A percentile compares a stretch with the other conserved stretches of the same genome.
Conservation (phyloP, 2,113 vertebrate species). For the Seriola quinqueradiata region DNA sequence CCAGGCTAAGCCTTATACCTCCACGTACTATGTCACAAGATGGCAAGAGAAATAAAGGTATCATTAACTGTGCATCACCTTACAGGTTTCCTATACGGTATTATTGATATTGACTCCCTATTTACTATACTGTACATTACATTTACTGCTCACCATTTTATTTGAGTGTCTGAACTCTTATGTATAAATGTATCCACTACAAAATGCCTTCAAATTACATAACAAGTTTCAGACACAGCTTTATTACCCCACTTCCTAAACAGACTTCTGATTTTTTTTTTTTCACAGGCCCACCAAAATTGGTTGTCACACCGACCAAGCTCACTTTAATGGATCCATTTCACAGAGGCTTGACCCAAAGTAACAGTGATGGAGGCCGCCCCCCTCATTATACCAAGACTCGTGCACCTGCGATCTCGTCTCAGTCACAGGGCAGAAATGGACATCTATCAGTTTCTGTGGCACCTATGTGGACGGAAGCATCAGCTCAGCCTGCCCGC, state of each 20-base stretch:
- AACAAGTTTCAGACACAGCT: background rate
- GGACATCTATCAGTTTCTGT: constrained; percentile 69
- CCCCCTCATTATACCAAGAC: constrained; percentile 66
- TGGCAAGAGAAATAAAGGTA: constrained; percentile 76
- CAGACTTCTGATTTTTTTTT: background rate
- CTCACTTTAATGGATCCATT: constrained; percentile 78
- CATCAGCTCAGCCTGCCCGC: constrained; percentile 56
- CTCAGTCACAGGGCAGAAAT: constrained; percentile 68
- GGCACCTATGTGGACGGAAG: constrained; percentile 51
- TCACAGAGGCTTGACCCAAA: constrained; percentile 62
- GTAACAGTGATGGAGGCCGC: constrained; percentile 27
- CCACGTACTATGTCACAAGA: constrained; percentile 60
- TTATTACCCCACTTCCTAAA: background rate
- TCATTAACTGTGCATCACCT: background rate
- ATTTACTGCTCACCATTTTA: no score
- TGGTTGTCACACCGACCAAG: constrained; percentile 81
- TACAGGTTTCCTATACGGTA: background rate
- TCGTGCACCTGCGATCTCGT: constrained; percentile 55
- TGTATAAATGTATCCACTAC: background rate
- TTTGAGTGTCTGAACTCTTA: no score
- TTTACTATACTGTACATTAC: background rate
- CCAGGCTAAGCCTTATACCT: constrained; percentile 74
- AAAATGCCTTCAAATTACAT: background rate
- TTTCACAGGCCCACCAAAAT: constrained; percentile 74
- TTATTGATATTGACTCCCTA: background rate